Base-by-base conservation (phyloP, 1,140 invertebrate genomes). In the Streblospio benedicti region DNA sequence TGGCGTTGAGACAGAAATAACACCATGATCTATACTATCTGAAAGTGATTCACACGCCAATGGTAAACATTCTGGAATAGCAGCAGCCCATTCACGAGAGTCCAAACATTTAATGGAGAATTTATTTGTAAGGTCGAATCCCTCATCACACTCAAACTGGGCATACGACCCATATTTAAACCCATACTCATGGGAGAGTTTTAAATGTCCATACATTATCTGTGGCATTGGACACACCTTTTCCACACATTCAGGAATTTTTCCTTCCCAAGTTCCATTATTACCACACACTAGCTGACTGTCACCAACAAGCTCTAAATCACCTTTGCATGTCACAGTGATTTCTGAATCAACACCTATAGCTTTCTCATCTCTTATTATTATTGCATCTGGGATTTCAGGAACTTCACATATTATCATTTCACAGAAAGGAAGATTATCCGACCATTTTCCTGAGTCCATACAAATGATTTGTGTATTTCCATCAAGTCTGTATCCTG, bases 231-330 rank as follows among this genome's bases (percentile, higher is more conserved):
- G 63, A 65, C 71, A 72, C 18, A 59, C 43, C 35, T 65, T 60
- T 18, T 62, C 59, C 0, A 57, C 20, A 58, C 76, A 78, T 0
- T 16, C 61, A 0, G 81, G 80, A 25, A 85, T 63, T 25, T 20
- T 57, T 5, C 67, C 65, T 23, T 64, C 67, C 78, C 78, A 80
- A 9, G 53, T 31, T 5, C 69, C 73, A 52, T 65, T 55, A 4
- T 50, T 55, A 2, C 52, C 52, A 55, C 73, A 75, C 30, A 23
- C 52, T 76, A 89, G 89, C 67, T 77, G 81, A 0, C 89, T 86
- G 66, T 90, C 83, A 0, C 87, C 87, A 28, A 85, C 82, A 18
- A 94, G 77, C 86, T 89, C 91, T 72, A 90, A 89, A 68, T 93
- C 89, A 20, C 83, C 79, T 35, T 85, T 82, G 70, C 93, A 97